A percentile compares a stretch with the other conserved stretches of the same genome.
Evolutionary conservation across 2,888 invertebrate species (phyloP).

Genomic region (Catocala sponsa): DNA sequence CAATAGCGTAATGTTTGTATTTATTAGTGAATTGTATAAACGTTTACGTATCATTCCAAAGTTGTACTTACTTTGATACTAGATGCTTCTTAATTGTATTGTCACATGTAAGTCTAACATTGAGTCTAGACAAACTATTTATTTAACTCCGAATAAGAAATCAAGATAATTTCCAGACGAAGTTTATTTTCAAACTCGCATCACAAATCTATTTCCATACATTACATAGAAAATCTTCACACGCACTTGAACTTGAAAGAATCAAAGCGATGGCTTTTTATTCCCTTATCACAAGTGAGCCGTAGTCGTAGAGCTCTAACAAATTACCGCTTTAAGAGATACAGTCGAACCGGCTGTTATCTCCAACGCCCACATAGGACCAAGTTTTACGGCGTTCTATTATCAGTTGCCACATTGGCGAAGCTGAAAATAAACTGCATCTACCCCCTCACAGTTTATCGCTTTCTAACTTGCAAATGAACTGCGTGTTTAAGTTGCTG

Average conservation of each 20-base stretch:
- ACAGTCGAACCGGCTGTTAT: slow-evolving; percentile 70
- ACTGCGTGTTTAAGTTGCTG: slow-evolving; percentile 41
- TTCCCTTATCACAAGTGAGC: slow-evolving; percentile 69
- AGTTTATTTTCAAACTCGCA: too few relatives aligned
- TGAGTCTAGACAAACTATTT: too few relatives aligned
- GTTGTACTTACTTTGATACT: too few relatives aligned
- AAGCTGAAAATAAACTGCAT: slow-evolving; percentile 78
- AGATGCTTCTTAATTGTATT: too few relatives aligned
- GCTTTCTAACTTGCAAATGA: slow-evolving; percentile 58
- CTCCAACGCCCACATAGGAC: slow-evolving; percentile 76
- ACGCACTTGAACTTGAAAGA: slow-evolving; percentile 56
- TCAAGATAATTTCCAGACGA: too few relatives aligned
- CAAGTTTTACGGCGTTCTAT: slow-evolving; percentile 75
- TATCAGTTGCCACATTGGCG: slow-evolving; percentile 78
- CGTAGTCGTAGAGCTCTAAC: slow-evolving; percentile 68
- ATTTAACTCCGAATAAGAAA: too few relatives aligned
- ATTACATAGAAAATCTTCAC: slow-evolving; percentile 16
- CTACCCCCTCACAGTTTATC: slow-evolving; percentile 61
- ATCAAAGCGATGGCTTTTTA: slow-evolving; percentile 48
- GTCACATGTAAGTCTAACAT: too few relatives aligned
- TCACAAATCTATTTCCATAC: too few relatives aligned
- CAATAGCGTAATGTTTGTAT: too few relatives aligned
- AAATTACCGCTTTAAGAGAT: slow-evolving; percentile 81
- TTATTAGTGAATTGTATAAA: too few relatives aligned
- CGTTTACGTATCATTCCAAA: too few relatives aligned